Base-by-base conservation (phyloP, 30 jellyfish, hydroid and myxozoan species). In the Turritopsis dohrnii region DNA sequence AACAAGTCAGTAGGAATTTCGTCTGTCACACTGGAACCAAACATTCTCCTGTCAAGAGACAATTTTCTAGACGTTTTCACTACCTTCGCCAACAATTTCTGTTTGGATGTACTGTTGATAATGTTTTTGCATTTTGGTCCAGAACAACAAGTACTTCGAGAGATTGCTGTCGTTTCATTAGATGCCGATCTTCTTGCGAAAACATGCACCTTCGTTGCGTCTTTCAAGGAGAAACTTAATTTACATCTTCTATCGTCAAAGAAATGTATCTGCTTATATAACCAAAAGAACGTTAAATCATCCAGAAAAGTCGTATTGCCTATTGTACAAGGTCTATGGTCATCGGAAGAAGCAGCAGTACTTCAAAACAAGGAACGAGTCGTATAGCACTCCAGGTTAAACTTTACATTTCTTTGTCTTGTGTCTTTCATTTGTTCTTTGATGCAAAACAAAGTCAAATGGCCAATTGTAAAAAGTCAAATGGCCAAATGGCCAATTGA, bases 251-350 rank as follows among this genome's bases (percentile, higher is more conserved):
- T 75, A 5, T 0, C 18, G 26, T 26, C 28, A 7, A 53, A 80
- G 0, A 24, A 54, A 21, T 41, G 71, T 24, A 52, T 72, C 21
- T 24, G 23, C 4, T 82, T 26, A 18, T 88, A 75, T 66, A 29
- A 72, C 3, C 95, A 80, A 65, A 91, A 89, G 7, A 77, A 79
- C 52, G 52, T 76, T 24, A 75, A 21, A 19, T 76, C 76, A 21
- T 92, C 98, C 5, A 74, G 98, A 77, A 92, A 92, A 76, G 75
- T 88, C 1, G 79, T 92, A 72, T 28, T 89, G 84, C 98, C 98
- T 7, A n/a, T 84, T 18, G 52, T 88, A 87, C 71, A 71, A 30
- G 82, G 79, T 8, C 75, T 85, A 26, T 21, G 77, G 77, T 69
- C 29, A 5, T 69, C 30, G 5, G 60, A 41, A 13, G 13, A 13